Conservation (phyloP, 2,888 invertebrate genomes). For the Agelastica alni region DNA sequence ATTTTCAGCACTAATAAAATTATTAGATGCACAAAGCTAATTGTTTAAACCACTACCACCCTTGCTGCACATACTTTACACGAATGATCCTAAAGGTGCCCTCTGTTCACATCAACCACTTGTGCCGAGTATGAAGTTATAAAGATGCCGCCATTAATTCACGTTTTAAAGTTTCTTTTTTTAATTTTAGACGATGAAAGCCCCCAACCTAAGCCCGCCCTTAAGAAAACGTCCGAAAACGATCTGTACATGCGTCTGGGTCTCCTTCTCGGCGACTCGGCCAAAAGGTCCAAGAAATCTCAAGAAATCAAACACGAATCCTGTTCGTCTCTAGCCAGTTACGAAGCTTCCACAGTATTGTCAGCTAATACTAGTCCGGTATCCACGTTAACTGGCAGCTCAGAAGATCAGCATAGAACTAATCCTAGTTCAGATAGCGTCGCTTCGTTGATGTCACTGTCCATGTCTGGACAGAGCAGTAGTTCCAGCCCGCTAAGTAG, state of each 20-base stretch:
- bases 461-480: constrained; percentile 76
- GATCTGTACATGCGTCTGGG: constrained; percentile 84
- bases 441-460: constrained; percentile 78
- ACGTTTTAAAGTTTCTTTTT: constrained; percentile 1
- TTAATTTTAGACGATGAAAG: constrained; percentile 71
- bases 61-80: too few relatives aligned
- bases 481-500: constrained; percentile 78
- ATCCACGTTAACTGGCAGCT: constrained; percentile 86
- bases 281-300: constrained; percentile 49
- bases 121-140: too few relatives aligned
- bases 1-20: too few relatives aligned
- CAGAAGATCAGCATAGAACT: constrained; percentile 65
- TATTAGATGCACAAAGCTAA: too few relatives aligned
- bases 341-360: constrained; percentile 65
- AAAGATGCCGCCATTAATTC: too few relatives aligned
- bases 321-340: constrained; percentile 60
- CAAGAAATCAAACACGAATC: constrained; percentile 57
- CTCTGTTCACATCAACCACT: too few relatives aligned
- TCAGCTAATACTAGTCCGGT: constrained; percentile 87
- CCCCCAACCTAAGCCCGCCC: constrained; percentile 63
- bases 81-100: too few relatives aligned
- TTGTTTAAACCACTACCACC: too few relatives aligned
- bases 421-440: constrained; percentile 70
- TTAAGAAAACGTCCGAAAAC: constrained; percentile 67
- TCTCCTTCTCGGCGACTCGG: constrained; percentile 74